Conservation (phyloP, 1,140 invertebrate genomes). For the Drosophila sp. region DNA sequence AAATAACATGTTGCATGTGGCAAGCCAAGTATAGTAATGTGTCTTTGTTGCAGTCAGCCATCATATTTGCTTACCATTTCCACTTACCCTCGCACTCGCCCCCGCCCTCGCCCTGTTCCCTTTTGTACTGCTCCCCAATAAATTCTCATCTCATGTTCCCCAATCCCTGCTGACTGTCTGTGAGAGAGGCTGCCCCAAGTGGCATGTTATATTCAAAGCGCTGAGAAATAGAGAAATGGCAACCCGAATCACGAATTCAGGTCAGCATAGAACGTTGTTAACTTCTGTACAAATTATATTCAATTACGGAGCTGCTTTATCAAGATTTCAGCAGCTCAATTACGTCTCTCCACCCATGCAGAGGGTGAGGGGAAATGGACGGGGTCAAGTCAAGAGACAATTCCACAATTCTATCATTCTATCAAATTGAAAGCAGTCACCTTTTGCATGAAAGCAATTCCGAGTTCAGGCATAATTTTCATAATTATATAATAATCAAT, state of each 20-base stretch:
- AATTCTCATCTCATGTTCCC: background rate
- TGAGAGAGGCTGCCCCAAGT: background rate
- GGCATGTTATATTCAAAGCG: slow-evolving; percentile 7
- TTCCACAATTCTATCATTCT: slow-evolving; percentile 23
- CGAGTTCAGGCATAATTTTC: slow-evolving; percentile 41
- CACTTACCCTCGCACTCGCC: too few relatives aligned
- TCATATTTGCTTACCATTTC: slow-evolving; percentile 28
- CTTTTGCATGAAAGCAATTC: slow-evolving; percentile 6
- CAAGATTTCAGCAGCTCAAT: slow-evolving; percentile 76
- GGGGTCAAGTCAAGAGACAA: background rate
- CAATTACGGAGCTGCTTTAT: slow-evolving; percentile 73
- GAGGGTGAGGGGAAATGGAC: background rate
- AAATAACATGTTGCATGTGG: slow-evolving; percentile 81
- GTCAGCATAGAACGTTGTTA: slow-evolving; percentile 48
- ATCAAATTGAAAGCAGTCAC: slow-evolving; percentile 34
- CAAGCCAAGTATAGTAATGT: slow-evolving; percentile 36
- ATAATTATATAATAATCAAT: slow-evolving; percentile 73
- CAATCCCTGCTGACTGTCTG: background rate
- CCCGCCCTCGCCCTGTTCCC: background rate
- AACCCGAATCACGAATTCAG: slow-evolving; percentile 52
- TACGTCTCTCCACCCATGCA: slow-evolving; percentile 32
- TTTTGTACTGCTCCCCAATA: too few relatives aligned
- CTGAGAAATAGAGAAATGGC: slow-evolving; percentile 42
- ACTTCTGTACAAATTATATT: slow-evolving; percentile 74
- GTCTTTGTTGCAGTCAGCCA: slow-evolving; percentile 8